Evolutionary conservation across 1,140 invertebrate species (phyloP).

Genomic region (Aphelenchoides avenae): DNA sequence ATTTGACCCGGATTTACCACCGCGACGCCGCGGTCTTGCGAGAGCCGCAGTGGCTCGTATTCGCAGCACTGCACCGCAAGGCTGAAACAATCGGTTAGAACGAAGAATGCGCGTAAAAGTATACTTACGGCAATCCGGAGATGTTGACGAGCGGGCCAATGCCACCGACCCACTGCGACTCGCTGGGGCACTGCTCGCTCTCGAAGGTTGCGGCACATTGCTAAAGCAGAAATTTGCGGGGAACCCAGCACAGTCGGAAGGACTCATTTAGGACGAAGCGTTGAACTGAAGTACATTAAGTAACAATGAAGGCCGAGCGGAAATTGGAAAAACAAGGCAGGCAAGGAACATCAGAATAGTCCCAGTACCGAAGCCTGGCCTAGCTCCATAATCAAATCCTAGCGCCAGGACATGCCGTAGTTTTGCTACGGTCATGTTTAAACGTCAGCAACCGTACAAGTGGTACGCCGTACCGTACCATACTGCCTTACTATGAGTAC

Average conservation of each 20-base stretch:
- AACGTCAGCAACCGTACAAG: no score
- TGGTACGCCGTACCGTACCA: no score
- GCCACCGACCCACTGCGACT: constrained; percentile 50
- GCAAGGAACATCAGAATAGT: background rate
- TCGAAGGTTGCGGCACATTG: constrained; percentile 43
- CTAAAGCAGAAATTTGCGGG: constrained; percentile 26
- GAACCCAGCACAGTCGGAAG: background rate
- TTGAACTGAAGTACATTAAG: constrained; percentile 1
- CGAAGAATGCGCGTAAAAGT: constrained; percentile 7
- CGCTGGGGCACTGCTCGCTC: constrained; percentile 33
- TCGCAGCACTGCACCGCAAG: constrained; percentile 51
- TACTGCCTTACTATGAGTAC: no score
- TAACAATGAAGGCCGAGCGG: background rate
- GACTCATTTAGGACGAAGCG: background rate
- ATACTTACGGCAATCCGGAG: constrained; percentile 32
- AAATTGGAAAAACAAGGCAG: no score
- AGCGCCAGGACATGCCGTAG: constrained; percentile 4
- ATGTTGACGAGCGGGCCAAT: constrained; percentile 48
- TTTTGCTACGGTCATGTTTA: no score
- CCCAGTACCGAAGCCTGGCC: background rate
- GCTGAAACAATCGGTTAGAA: constrained; percentile 9
- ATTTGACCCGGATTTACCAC: constrained; percentile 51
- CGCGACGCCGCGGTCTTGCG: constrained; percentile 47
- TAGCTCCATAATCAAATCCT: constrained; percentile 1
- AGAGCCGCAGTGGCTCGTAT: constrained; percentile 41